These are phyloP conservation scores for Agrotis exclamationis DNA, from an alignment of 2,888 invertebrate genomes.

Conservation along the genomic window DNA sequence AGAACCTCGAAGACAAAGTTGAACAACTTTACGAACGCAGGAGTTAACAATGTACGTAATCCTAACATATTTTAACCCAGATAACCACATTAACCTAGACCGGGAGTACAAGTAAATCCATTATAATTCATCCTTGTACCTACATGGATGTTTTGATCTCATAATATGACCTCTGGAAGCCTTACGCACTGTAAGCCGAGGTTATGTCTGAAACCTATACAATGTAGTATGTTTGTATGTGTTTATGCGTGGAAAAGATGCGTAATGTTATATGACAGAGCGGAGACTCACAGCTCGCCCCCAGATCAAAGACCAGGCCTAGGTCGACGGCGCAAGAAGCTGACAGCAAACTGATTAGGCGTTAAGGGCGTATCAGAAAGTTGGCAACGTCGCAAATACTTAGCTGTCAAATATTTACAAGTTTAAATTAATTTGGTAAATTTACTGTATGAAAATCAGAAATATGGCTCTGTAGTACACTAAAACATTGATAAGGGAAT, in stretches of 20 bases:
- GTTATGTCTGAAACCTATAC: conserved; percentile 32
- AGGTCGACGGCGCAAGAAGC: too few relatives aligned
- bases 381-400: too few relatives aligned
- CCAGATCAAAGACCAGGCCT: too few relatives aligned
- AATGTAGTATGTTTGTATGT: conserved; percentile 19
- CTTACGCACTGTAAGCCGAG: conserved; percentile 43
- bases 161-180: conserved; percentile 51
- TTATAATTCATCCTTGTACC: conserved; percentile 46
- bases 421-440: too few relatives aligned
- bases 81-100: conserved; percentile 15
- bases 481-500: too few relatives aligned
- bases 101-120: conserved; percentile 18
- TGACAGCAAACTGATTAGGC: too few relatives aligned
- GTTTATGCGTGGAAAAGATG: background rate
- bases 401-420: too few relatives aligned
- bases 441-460: too few relatives aligned
- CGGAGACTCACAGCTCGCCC: too few relatives aligned
- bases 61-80: conserved; percentile 5
- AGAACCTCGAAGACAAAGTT: background rate
- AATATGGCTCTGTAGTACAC: too few relatives aligned
- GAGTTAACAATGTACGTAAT: conserved; percentile 6
- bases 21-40: background rate
- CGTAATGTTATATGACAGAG: background rate
- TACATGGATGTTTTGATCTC: conserved; percentile 35
- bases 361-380: too few relatives aligned